Conservation (phyloP, 2,888 invertebrate genomes). For the Euclidia mi region DNA sequence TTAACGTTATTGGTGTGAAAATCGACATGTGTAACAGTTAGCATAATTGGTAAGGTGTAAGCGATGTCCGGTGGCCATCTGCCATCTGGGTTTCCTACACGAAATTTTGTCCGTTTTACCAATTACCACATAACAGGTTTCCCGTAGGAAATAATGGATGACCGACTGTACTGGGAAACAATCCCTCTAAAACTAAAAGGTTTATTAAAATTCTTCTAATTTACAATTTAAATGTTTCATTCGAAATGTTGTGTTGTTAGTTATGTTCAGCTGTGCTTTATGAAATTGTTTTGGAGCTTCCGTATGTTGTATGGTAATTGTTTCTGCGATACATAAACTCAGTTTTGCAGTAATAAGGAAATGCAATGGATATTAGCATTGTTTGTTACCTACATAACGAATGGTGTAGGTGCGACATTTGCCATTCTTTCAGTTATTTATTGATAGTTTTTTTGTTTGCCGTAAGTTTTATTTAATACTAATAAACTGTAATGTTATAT, state of each 20-base stretch:
- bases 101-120: constrained; percentile 32
- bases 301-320: constrained; percentile 20
- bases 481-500: too few relatives aligned
- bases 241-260: not conserved
- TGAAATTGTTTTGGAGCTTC: constrained; percentile 6
- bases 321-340: constrained; percentile 18
- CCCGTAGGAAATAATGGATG: constrained; percentile 13
- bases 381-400: constrained; percentile 4
- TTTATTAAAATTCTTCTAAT: not conserved
- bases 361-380: constrained; percentile 9
- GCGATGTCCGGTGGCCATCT: constrained; percentile 38
- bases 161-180: constrained; percentile 13
- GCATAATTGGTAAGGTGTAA: constrained; percentile 34
- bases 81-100: constrained; percentile 42
- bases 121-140: constrained; percentile 46
- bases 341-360: constrained; percentile 16
- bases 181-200: constrained; percentile 3
- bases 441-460: too few relatives aligned
- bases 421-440: too few relatives aligned
- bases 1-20: constrained; percentile 5
- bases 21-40: constrained; percentile 12
- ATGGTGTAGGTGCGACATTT: too few relatives aligned
- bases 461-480: too few relatives aligned
- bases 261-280: constrained; percentile 1
- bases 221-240: constrained; percentile 1